Evolutionary conservation across 2,113 vertebrate genomes (phyloP), one percentile per base, ranked within the genome.

Genomic region (Ursus arctos): DNA sequence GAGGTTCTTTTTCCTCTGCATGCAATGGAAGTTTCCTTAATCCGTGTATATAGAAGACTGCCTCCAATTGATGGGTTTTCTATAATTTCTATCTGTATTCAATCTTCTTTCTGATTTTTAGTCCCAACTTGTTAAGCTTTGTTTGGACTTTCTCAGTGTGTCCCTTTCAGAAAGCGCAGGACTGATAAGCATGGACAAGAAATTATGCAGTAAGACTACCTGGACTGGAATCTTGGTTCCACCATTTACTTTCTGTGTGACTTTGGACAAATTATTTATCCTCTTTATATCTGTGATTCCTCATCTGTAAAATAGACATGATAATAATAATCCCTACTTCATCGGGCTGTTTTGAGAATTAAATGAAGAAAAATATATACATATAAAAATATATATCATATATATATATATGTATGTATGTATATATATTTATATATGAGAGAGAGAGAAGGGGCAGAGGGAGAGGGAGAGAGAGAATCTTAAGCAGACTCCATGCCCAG

Each of bases 41-140:
- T 95, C 69, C 93, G 33, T 96, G 69, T 84, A 88, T 61, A 88
- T 22, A 96, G 93, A 96, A 80, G 47, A 67, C 53, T 79, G 22
- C 88, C 96, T 88, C 36, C 55, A 91, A 88, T 33, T 80, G 19
- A 12, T 28, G 16, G 22, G 19, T 81, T n/a, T n/a, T 88, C 49
- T 86, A 67, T 28, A 76, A 24, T 55, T 92, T 94, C 74, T 33
- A 97, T 47, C 83, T 96, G 53, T 61, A 12, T 93, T 97, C 80
- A 71, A 84, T 28, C 18, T 91, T 47, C 40, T 93, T 96, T 95
- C n/a, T 57, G 53, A 72, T 51, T 83, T 97, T 96, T 57, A 87
- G 31, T 97, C 57, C 28, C 31, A 91, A 80, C 16, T 93, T 97
- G 49, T 88, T 95, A 88, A 57, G 12, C 74, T 97, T 97, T 96